Evolutionary conservation across 2,113 vertebrate genomes (phyloP), one percentile per base, ranked within the genome.

Genomic region (Perccottus glenii): DNA sequence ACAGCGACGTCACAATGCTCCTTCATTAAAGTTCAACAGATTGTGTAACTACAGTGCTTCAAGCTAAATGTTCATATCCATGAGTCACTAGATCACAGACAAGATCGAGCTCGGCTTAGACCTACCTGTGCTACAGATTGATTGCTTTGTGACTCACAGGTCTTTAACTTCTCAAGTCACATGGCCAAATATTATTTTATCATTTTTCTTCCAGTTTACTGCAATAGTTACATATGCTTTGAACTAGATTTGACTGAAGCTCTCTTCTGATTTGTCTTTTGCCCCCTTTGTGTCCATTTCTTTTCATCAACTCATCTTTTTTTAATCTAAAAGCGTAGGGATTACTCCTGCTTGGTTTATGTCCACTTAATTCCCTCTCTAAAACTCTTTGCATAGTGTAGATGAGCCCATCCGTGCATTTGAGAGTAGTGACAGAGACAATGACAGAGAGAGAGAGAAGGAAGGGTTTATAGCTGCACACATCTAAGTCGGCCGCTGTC

Each of bases 321-420:
- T 46, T 65, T 89, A 92, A 92, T 92, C 88, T 83, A 49, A 89
- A 77, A 80, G 62, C 40, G 46, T n/a, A 46, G 38, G 67, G 86
- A 91, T 89, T 89, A 90, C 87, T 73, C 65, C 72, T 45, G 32
- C 55, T 75, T 64, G 32, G 14, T 86, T 85, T 67, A 50, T 69
- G 42, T 67, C 55, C 14, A 81, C 68, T 83, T 77, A 89, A 88
- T 82, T 86, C 87, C 84, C 81, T 52, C 67, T 79, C 64, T 70
- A 56, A 80, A 81, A 75, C 67, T 78, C 80, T 38, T 82, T 38
- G 33, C 60, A 44, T 14, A 19, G 67, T 75, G 50, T 68, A 60
- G 67, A 85, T 72, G 53, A 75, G 84, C 73, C 86, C 60, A 71
- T 84, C 84, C 75, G 52, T 50, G 52, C 66, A 67, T 87, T 67